Conservation (phyloP, 2,113 vertebrate species). For the Furnarius figulus region DNA sequence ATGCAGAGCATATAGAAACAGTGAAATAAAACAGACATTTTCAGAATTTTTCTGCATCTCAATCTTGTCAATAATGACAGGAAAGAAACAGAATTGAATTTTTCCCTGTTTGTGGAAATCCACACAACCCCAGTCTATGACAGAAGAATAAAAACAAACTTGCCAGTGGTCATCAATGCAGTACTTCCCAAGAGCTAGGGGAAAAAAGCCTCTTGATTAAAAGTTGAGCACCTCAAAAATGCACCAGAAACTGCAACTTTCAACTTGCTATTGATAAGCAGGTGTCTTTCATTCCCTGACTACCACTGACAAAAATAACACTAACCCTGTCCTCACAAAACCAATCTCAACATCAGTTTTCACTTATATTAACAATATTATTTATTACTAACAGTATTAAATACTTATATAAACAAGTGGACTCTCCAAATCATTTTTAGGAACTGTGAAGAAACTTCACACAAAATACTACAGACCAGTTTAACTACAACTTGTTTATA, state of each 20-base stretch:
- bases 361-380: neutral
- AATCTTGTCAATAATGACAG: neutral
- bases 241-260: neutral
- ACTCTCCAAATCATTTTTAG: neutral
- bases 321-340: neutral
- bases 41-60: neutral
- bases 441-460: neutral
- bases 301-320: neutral
- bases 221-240: neutral
- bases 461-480: neutral
- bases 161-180: neutral
- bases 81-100: neutral
- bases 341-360: neutral
- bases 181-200: neutral
- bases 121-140: neutral
- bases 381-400: neutral
- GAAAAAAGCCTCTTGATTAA: neutral
- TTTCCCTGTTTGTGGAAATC: neutral
- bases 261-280: neutral
- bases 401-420: neutral
- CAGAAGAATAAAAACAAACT: neutral
- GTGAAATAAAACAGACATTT: neutral
- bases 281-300: neutral
- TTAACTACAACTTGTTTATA: neutral
- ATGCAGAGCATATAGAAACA: neutral